A percentile compares a stretch with the other conserved stretches of the same genome.
phyloP scores from a whole-genome alignment of 2,113 vertebrate genomes.

The Pungitius pungitius region DNA sequence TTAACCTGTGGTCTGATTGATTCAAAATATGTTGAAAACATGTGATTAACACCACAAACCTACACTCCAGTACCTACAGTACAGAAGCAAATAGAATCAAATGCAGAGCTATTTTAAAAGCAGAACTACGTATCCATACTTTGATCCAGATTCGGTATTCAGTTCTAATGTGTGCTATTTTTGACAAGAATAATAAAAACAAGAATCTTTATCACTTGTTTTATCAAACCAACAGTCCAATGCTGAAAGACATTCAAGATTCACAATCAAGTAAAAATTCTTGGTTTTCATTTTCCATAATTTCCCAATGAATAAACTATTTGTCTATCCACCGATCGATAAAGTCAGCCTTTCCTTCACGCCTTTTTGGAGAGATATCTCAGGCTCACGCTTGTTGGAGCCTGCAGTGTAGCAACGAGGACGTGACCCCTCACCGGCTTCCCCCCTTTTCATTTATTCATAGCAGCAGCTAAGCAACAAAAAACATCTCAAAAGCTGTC shows the following conservation, averaged over 20 bases:
- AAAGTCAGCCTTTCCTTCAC: neutral
- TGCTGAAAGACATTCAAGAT: neutral
- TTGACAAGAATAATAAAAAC: too few species aligned
- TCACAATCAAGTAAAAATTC: neutral
- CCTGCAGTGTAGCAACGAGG: neutral
- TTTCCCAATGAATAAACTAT: neutral
- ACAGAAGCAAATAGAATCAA: neutral
- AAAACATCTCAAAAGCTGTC: neutral
- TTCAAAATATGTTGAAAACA: neutral
- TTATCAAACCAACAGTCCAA: neutral
- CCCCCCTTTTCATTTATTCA: neutral
- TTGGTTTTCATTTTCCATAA: neutral
- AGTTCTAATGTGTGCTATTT: neutral
- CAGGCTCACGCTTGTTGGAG: neutral
- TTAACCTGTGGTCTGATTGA: neutral
- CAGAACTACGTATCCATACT: neutral
- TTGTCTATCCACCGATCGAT: neutral
- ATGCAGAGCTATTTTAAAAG: neutral
- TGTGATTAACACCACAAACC: too few species aligned
- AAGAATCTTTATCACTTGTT: neutral
- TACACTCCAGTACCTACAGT: too few species aligned
- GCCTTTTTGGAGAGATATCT: neutral
- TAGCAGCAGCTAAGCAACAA: neutral
- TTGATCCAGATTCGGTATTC: neutral
- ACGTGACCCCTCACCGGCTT: neutral